phyloP scores from a whole-genome alignment of 2,113 vertebrate genomes.

The Marmota monax region DNA sequence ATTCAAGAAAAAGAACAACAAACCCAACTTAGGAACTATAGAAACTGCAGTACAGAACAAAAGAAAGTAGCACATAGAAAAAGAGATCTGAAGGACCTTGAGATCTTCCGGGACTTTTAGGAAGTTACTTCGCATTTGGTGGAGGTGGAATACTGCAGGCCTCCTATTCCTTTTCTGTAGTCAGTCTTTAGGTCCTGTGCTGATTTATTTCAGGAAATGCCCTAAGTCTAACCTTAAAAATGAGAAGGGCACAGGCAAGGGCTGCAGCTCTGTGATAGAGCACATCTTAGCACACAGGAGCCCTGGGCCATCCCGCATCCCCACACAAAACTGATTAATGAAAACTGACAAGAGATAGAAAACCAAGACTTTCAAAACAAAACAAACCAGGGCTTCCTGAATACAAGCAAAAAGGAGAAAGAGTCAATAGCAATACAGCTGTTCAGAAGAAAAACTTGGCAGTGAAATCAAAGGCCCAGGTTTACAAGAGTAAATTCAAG shows the following conservation, averaged over 20 bases:
- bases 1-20: background rate
- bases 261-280: background rate
- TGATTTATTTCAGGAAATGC: constrained; percentile 44
- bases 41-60: background rate
- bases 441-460: constrained; percentile 9
- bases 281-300: background rate
- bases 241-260: background rate
- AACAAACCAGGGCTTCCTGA: constrained; percentile 24
- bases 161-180: background rate
- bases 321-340: background rate
- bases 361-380: no score
- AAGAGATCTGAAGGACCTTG: background rate
- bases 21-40: background rate
- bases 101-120: background rate
- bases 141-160: background rate
- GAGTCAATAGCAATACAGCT: background rate
- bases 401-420: background rate
- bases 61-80: background rate
- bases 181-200: background rate
- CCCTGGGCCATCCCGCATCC: no score
- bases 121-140: background rate
- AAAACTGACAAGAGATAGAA: background rate
- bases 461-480: constrained; percentile 50
- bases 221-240: background rate
- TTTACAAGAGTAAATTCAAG: background rate